Evolutionary conservation across 1,140 invertebrate species (phyloP).

Genomic region (Bombus superbus): DNA sequence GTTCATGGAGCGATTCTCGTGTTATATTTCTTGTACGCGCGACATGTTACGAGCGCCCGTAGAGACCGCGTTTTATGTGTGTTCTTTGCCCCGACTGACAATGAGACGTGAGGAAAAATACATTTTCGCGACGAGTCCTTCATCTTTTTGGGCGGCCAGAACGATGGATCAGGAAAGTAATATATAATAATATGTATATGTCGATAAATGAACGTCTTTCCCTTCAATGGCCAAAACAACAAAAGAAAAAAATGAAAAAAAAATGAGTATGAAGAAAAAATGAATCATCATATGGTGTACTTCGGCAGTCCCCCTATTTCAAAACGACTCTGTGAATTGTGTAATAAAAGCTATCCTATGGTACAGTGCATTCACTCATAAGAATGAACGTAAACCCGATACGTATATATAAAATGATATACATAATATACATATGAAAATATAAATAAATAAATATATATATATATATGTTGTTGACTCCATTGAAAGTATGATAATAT

Average conservation of each 20-base stretch:
- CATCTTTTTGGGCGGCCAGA: neutral
- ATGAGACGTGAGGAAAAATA: slow-evolving; percentile 23
- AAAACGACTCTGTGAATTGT: slow-evolving; percentile 65
- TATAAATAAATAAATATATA: slow-evolving; percentile 66
- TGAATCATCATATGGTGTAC: slow-evolving; percentile 56
- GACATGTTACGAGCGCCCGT: neutral
- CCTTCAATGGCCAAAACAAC: slow-evolving; percentile 24
- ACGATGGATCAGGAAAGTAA: slow-evolving; percentile 1
- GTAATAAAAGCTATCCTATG: slow-evolving; percentile 66
- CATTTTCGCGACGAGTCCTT: slow-evolving; percentile 8
- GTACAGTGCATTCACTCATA: slow-evolving; percentile 76
- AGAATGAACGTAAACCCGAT: slow-evolving; percentile 75
- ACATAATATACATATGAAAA: slow-evolving; percentile 72
- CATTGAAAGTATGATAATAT: slow-evolving; percentile 82
- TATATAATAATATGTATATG: slow-evolving; percentile 2
- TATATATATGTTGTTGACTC: slow-evolving; percentile 81
- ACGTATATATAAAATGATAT: slow-evolving; percentile 78
- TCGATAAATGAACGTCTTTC: slow-evolving; percentile 46
- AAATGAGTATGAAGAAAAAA: neutral
- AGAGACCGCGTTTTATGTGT: slow-evolving; percentile 17
- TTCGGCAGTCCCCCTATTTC: slow-evolving; percentile 55
- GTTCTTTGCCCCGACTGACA: slow-evolving; percentile 29
- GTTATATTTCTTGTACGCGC: slow-evolving; percentile 15
- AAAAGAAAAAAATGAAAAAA: slow-evolving; percentile 6
- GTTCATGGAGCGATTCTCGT: slow-evolving; percentile 10